A percentile compares a stretch with the other conserved stretches of the same genome.
Conservation (phyloP, 2,888 invertebrate genomes). For the Drosophila pegasa region DNA sequence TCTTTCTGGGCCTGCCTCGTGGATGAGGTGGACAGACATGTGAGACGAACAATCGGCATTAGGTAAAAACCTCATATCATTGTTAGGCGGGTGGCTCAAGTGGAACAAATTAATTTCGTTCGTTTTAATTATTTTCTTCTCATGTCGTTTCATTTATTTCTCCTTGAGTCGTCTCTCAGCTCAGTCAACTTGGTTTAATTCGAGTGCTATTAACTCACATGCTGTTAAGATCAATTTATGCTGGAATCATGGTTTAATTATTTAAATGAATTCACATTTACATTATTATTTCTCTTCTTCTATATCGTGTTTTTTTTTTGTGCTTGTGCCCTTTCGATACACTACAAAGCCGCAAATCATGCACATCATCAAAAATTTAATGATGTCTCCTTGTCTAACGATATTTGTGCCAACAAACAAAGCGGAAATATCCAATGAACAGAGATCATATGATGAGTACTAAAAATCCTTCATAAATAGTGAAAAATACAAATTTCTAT, state of each 20-base stretch:
- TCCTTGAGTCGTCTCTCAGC: background rate
- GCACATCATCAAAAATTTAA: slow-evolving; percentile 57
- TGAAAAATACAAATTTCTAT: background rate
- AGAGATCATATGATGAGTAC: background rate
- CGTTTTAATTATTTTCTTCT: slow-evolving; percentile 65
- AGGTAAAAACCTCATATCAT: slow-evolving; percentile 71
- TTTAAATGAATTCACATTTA: slow-evolving; percentile 72
- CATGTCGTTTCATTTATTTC: slow-evolving; percentile 9
- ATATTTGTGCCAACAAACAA: slow-evolving; percentile 3
- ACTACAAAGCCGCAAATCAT: slow-evolving; percentile 48
- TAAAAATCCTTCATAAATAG: slow-evolving; percentile 5
- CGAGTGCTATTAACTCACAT: slow-evolving; percentile 69
- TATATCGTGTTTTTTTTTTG: background rate
- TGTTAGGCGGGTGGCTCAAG: slow-evolving; percentile 80
- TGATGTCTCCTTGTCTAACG: slow-evolving; percentile 42
- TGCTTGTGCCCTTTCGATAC: slow-evolving; percentile 5
- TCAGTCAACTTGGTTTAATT: slow-evolving; percentile 65
- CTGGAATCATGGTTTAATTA: slow-evolving; percentile 73
- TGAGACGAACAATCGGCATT: slow-evolving; percentile 40
- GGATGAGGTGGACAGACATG: slow-evolving; percentile 30
- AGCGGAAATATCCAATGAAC: slow-evolving; percentile 6
- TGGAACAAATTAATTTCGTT: slow-evolving; percentile 80
- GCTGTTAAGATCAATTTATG: slow-evolving; percentile 58
- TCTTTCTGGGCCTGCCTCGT: slow-evolving; percentile 3
- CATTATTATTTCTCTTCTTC: slow-evolving; percentile 25